Evolutionary conservation across 2,113 vertebrate species (phyloP).

Genomic region (Corydoras maculifer): DNA sequence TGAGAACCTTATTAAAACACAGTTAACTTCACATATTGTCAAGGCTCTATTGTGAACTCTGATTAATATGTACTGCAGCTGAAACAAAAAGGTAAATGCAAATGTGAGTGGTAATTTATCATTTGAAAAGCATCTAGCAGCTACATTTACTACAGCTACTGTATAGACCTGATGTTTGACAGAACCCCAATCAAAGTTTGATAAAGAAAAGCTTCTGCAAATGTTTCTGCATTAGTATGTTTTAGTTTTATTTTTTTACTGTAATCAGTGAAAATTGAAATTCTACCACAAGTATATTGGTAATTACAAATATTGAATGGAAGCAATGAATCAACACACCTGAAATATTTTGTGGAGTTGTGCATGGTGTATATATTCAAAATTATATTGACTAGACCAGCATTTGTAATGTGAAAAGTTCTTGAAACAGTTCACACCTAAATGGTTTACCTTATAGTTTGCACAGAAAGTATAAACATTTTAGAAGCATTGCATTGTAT

Average conservation of each 20-base stretch:
- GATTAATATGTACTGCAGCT: conserved; percentile 4
- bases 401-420: no score
- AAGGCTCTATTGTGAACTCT: conserved; percentile 2
- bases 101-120: conserved; percentile 6
- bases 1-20: conserved; percentile 32
- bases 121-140: conserved; percentile 2
- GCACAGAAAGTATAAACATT: no score
- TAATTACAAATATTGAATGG: no score
- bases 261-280: no score
- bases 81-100: conserved; percentile 26
- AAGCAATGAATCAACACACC: no score
- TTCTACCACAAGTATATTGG: no score
- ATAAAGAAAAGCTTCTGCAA: neutral
- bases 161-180: neutral
- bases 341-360: no score
- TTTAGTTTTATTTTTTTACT: neutral
- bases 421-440: no score
- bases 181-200: neutral
- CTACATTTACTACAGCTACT: neutral
- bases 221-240: neutral
- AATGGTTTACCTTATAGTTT: no score
- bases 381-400: no score
- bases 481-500: no score
- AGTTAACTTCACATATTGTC: conserved; percentile 20
- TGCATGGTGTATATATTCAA: no score